These are phyloP conservation scores for Antheraea pernyi DNA, from an alignment of 1,140 invertebrate species.

Conservation along the genomic window DNA sequence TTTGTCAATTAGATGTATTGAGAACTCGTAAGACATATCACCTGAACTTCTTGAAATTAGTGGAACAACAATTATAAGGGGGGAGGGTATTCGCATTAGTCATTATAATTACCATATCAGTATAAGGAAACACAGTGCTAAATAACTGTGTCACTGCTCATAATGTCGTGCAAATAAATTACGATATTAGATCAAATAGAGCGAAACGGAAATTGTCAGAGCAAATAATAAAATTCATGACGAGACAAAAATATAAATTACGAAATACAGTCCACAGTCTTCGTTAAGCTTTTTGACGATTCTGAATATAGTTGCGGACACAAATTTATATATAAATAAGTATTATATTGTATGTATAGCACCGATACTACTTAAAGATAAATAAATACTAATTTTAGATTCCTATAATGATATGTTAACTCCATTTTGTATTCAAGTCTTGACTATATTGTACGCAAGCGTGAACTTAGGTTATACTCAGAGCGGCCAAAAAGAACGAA, in stretches of 20 bases:
- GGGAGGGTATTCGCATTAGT: background rate
- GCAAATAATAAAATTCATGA: background rate
- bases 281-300: too few species aligned
- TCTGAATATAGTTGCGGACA: too few species aligned
- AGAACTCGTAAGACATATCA: background rate
- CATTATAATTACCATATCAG: background rate
- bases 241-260: background rate
- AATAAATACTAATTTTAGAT: too few species aligned
- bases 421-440: too few species aligned
- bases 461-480: too few species aligned
- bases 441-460: too few species aligned
- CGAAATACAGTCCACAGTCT: background rate
- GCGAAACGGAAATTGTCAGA: background rate
- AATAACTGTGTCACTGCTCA: background rate
- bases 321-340: too few species aligned
- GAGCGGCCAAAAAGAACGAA: too few species aligned
- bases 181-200: background rate
- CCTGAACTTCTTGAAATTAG: background rate
- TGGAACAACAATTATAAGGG: background rate
- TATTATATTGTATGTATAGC: too few species aligned
- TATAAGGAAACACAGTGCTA: background rate
- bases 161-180: background rate
- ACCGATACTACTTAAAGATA: too few species aligned
- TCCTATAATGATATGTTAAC: too few species aligned
- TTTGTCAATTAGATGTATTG: slow-evolving; percentile 1